A percentile compares a stretch with the other conserved stretches of the same genome.
phyloP scores from a whole-genome alignment of 2,113 vertebrate species.

The Pongo pygmaeus region DNA sequence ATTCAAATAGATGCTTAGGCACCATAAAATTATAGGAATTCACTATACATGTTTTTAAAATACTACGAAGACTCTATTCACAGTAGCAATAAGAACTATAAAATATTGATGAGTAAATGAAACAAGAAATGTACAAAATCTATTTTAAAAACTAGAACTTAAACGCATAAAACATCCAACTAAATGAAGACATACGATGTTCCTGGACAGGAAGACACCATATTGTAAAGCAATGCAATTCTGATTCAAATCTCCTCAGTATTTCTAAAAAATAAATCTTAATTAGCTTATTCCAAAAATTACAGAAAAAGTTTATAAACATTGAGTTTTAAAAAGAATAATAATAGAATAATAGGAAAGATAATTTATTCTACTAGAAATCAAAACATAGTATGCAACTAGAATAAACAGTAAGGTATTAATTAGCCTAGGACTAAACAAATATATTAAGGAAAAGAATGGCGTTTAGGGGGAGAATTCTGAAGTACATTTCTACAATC shows the following conservation, averaged over 20 bases:
- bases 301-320: background rate
- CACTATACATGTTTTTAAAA: background rate
- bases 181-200: background rate
- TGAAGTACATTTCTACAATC: slow-evolving; percentile 16
- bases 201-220: background rate
- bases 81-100: background rate
- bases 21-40: background rate
- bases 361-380: background rate
- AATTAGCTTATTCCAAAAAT: background rate
- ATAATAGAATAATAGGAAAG: background rate
- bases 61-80: background rate
- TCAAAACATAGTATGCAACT: background rate
- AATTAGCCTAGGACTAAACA: background rate
- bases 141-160: background rate
- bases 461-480: background rate
- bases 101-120: slow-evolving; percentile 7
- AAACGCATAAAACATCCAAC: background rate
- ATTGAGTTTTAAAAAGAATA: background rate
- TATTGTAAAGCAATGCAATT: slow-evolving; percentile 15
- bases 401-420: background rate
- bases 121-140: background rate
- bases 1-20: background rate
- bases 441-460: background rate
- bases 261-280: background rate
- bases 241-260: background rate